Percentiles rank a stretch among this genome's conserved stretches.
phyloP scores from a whole-genome alignment of 2,888 invertebrate genomes.

The Gastrophysa polygoni region DNA sequence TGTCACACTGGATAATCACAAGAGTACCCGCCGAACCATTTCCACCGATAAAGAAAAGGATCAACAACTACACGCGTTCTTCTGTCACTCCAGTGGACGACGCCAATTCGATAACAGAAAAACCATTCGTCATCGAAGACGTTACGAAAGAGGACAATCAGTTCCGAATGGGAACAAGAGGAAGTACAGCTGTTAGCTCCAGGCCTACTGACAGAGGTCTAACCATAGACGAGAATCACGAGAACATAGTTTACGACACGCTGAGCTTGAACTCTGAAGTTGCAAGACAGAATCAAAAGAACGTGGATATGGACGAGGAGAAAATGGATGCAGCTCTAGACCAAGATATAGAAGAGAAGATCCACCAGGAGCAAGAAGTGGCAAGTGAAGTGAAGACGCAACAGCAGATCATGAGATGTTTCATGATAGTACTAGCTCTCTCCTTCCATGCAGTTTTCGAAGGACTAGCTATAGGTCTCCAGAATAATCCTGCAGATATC shows the following conservation, averaged over 20 bases:
- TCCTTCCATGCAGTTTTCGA: constrained; percentile 64
- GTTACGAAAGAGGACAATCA: background rate
- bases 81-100: constrained; percentile 34
- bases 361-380: constrained; percentile 23
- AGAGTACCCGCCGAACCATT: constrained; percentile 43
- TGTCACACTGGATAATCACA: constrained; percentile 55
- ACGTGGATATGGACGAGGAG: constrained; percentile 28
- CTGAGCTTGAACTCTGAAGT: constrained; percentile 38
- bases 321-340: constrained; percentile 17
- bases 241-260: constrained; percentile 32
- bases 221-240: constrained; percentile 27
- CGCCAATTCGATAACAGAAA: constrained; percentile 1
- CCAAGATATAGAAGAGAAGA: constrained; percentile 18
- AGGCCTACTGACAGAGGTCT: constrained; percentile 22
- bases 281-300: constrained; percentile 40
- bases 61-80: constrained; percentile 24
- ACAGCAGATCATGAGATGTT: constrained; percentile 55
- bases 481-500: constrained; percentile 56
- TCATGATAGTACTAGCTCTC: constrained; percentile 60
- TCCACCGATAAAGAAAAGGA: constrained; percentile 22
- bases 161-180: background rate
- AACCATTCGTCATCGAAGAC: constrained; percentile 35
- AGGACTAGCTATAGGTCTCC: constrained; percentile 62
- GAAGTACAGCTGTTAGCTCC: too few species aligned
- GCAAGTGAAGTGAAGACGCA: constrained; percentile 41